Base-by-base conservation (phyloP, 1,140 invertebrate genomes). In the Mizuhopecten yessoensis region DNA sequence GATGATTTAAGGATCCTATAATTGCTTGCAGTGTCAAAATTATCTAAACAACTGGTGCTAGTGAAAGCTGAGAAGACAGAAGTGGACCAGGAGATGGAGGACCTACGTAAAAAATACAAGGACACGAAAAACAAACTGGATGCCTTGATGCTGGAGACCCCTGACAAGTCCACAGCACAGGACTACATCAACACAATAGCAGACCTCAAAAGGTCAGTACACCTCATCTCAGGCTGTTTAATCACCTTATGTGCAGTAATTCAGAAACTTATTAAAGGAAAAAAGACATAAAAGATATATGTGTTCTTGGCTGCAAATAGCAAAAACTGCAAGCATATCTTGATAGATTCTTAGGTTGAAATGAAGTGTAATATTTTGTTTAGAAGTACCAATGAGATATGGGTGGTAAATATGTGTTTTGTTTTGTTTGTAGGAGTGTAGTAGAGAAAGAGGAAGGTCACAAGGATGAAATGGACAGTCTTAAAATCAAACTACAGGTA, bases 111-210 rank as follows among this genome's bases (percentile, higher is more conserved):
- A 33, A 90, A 91, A 39, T 93, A 91, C 33, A 92, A 90, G n/a
- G 93, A 94, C 34, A 11, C 94, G 33, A 96, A 96, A 91, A 94
- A 94, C 29, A 94, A 94, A 91, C 88, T 95, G 92, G 95, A 96
- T 86, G 88, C 92, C n/a, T 33, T 95, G 49, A 5, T 94, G 34
- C 34, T 95, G 87, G 94, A 95, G 17, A 88, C 87, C 3, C 92
- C 93, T 29, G 88, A 91, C 20, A 93, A 94, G 86, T 86, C 94
- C 10, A 91, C 95, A n/a, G 89, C 94, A 42, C 94, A 95, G 33
- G 90, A 95, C 20, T 95, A 96, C 90, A 94, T 95, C 87, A 94
- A 93, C 45, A 93, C 92, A 33, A 93, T 96, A 49, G 91, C 94
- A 87, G 94, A 96, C 34, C 75, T 95, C 15, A 95, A 95, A 93